Base-by-base conservation (phyloP, 2,797 vertebrate species). In the Microctenopoma lineatum region DNA sequence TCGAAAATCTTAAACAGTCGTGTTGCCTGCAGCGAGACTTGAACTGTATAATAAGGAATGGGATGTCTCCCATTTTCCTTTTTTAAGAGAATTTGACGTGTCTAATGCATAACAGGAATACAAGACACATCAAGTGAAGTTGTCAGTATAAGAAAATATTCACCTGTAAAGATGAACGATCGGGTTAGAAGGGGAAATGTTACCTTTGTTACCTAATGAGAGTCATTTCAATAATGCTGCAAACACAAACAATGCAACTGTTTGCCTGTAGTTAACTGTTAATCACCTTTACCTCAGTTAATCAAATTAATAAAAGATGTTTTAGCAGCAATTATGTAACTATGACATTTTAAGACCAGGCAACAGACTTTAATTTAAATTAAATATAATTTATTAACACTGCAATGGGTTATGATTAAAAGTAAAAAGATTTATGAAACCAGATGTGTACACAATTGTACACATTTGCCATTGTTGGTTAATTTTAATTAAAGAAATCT, bases 1-100 rank as follows among this genome's bases (percentile, higher is more conserved):
- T 65, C 26, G 3, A 38, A 74, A 62, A 59, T 80, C 53, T 65
- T 44, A 27, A 66, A 58, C 34, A 41, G 73, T 64, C 64, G 55
- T 67, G 15, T 32, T 47, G 67, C 70, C 82, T 42, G 74, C 73
- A 77, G 82, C 68, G 61, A 75, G 69, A 55, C 64, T 52, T 38
- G 38, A 1, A 7, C 16, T 18, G n/a, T 66, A 63, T 72, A 65
- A 72, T 79, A 67, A 51, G 42, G 54, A 73, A 74, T 11, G 36
- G 9, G 36, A 38, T 53, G 55, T 75, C 39, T 81, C 57, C 54
- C 51, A 77, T 81, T 65, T 67, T 58, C 55, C 58, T 47, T 71
- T 78, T 74, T 21, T 61, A 9, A 72, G 66, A 29, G 53, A 12
- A 67, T 47, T 66, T 75, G 70, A 76, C 71, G 74, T 59, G 79